Percentiles rank a stretch among this genome's conserved stretches.
Conservation (phyloP, 2,888 invertebrate genomes). For the Penaeus monodon region DNA sequence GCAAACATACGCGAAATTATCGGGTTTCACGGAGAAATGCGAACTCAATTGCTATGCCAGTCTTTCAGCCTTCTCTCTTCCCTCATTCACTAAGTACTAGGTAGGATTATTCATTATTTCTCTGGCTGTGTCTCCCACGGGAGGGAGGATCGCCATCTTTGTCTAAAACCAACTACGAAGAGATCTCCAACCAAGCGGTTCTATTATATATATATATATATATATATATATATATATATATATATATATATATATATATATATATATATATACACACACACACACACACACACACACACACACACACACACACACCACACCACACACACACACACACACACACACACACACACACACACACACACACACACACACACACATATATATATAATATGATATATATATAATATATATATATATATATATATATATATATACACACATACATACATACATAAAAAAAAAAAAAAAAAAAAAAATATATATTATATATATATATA, state of each 20-base stretch:
- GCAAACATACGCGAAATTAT: slow-evolving; percentile 29
- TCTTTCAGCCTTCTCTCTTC: slow-evolving; percentile 21
- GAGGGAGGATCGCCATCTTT: too few species aligned
- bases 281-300: background rate
- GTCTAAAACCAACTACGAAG: too few species aligned
- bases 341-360: background rate
- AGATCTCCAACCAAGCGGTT: too few species aligned
- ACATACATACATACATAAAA: too few species aligned
- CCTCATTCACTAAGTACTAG: slow-evolving; percentile 22
- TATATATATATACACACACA: too few species aligned
- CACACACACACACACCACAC: background rate
- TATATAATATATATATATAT: background rate
- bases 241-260: background rate
- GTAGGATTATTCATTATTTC: slow-evolving; percentile 21
- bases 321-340: background rate
- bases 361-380: too few species aligned
- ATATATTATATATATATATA: too few species aligned
- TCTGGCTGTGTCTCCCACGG: background rate
- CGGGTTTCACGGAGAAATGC: slow-evolving; percentile 14
- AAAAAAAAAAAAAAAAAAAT: too few species aligned
- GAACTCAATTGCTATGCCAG: slow-evolving; percentile 29
- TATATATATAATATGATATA: background rate
- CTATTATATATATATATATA: too few species aligned
- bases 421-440: background rate
- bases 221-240: background rate